Evolutionary conservation across 35 echinoderm and acorn worm genomes (phyloP).

Genomic region (Eucidaris tribuloides): DNA sequence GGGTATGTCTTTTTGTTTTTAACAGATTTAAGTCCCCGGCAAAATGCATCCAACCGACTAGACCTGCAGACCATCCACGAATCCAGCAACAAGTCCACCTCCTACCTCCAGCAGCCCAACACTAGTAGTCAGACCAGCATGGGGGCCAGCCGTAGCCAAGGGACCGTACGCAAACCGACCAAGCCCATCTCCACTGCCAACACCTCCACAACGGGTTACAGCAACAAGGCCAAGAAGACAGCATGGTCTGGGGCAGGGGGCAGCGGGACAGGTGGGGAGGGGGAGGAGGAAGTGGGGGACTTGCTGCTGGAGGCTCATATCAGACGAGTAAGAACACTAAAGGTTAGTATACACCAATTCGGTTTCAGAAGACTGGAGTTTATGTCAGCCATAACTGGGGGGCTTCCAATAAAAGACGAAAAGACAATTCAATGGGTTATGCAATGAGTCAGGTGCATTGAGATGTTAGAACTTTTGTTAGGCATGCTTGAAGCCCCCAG

Average conservation of each 20-base stretch:
- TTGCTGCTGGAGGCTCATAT: background rate
- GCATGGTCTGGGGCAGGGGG: conserved; percentile 27
- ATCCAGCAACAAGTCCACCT: background rate
- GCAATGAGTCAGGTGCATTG: no score
- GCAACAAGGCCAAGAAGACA: conserved; percentile 53
- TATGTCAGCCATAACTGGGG: no score
- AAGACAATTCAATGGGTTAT: no score
- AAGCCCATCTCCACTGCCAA: conserved; percentile 31
- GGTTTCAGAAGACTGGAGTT: no score
- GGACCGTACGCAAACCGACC: background rate
- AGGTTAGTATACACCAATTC: no score
- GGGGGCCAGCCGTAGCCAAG: background rate
- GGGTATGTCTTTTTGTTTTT: background rate
- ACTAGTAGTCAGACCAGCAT: background rate
- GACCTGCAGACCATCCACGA: conserved; percentile 40
- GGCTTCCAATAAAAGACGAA: no score
- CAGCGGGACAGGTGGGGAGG: conserved; percentile 1
- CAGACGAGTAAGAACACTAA: conserved; percentile 19
- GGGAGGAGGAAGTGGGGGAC: conserved; percentile 11
- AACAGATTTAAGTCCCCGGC: background rate
- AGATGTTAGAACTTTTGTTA: no score
- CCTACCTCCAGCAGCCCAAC: background rate
- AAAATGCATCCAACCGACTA: background rate
- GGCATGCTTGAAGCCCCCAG: no score
- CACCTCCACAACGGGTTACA: conserved; percentile 5